Conservation (phyloP, 2,113 vertebrate species). For the Calidris pugnax region DNA sequence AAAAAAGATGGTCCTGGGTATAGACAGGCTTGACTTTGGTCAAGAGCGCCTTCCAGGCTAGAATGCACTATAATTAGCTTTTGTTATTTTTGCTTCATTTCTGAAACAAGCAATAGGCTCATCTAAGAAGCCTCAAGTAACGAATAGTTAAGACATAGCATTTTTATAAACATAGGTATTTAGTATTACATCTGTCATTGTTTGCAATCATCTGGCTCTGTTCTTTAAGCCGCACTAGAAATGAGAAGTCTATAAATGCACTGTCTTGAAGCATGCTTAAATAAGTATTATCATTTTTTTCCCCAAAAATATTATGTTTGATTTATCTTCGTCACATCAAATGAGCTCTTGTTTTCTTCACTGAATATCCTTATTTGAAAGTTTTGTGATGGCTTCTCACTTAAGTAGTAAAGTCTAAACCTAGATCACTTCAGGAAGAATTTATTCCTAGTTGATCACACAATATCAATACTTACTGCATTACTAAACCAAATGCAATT, state of each 20-base stretch:
- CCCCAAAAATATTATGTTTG: rapidly evolving
- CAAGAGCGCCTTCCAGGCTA: background rate
- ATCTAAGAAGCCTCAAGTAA: background rate
- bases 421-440: background rate
- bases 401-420: background rate
- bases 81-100: background rate
- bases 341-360: background rate
- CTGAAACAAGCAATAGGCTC: background rate
- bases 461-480: background rate
- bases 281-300: background rate
- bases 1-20: background rate
- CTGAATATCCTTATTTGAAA: background rate
- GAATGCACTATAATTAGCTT: background rate
- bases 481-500: background rate
- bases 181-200: background rate
- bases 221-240: background rate
- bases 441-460: background rate
- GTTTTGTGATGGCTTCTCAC: background rate
- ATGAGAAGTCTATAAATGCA: background rate
- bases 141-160: background rate
- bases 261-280: background rate
- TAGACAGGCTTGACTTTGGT: background rate
- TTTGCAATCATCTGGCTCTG: background rate
- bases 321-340: background rate
- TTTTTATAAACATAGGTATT: background rate